Percentiles rank a stretch among this genome's conserved stretches.
Evolutionary conservation across 2,888 invertebrate genomes (phyloP).

Genomic region (Hirtodrosophila cameraria): DNA sequence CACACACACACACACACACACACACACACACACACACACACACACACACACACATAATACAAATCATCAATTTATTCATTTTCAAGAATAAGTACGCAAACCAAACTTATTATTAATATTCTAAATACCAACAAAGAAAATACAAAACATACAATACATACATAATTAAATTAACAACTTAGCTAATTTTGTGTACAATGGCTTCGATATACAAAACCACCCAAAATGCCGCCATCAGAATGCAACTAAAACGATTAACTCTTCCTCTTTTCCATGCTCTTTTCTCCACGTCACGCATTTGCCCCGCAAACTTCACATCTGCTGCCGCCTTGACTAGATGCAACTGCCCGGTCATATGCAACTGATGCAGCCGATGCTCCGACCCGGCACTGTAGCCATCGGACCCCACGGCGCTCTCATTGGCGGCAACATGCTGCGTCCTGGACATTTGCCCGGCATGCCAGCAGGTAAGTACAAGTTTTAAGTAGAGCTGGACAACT

Average conservation of each 20-base stretch:
- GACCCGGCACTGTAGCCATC: constrained; percentile 82
- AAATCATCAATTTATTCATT: constrained; percentile 58
- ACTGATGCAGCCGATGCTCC: constrained; percentile 83
- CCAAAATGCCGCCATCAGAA: constrained; percentile 1
- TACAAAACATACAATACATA: constrained; percentile 38
- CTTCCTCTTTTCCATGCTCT: constrained; percentile 68
- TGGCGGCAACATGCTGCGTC: constrained; percentile 83
- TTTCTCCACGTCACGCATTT: constrained; percentile 32
- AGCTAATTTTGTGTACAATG: constrained; percentile 79
- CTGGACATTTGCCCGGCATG: constrained; percentile 81
- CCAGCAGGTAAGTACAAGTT: constrained; percentile 80
- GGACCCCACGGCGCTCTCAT: constrained; percentile 82
- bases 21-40: constrained; percentile 28
- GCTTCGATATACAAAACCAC: constrained; percentile 70
- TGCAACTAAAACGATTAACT: constrained; percentile 49
- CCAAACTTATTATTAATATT: constrained; percentile 67
- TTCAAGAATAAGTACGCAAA: constrained; percentile 65
- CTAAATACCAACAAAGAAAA: constrained; percentile 51
- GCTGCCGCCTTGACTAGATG: constrained; percentile 45
- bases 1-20: constrained; percentile 23
- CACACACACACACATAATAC: constrained; percentile 23
- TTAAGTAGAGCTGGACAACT: neutral
- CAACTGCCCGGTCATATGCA: constrained; percentile 82
- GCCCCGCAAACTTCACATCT: neutral
- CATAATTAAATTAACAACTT: constrained; percentile 73